Evolutionary conservation across 1,140 invertebrate species (phyloP).

Genomic region (Ctenoplectra terminalis): DNA sequence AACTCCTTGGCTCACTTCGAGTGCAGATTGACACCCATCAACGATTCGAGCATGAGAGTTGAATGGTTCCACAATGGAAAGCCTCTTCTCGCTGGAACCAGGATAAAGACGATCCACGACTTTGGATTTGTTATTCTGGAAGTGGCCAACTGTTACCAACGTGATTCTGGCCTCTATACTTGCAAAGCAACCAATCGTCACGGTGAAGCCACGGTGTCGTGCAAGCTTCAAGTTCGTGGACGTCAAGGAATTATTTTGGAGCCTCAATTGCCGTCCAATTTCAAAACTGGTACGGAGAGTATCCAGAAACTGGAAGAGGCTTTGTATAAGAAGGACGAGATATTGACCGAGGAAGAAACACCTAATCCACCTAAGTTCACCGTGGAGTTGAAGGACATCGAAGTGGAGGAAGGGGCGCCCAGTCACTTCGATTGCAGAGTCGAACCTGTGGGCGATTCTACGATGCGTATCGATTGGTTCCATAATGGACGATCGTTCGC

Average conservation of each 20-base stretch:
- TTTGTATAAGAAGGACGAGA: conserved; percentile 93
- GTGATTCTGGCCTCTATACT: conserved; percentile 94
- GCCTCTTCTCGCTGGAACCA: conserved; percentile 92
- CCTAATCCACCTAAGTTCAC: conserved; percentile 93
- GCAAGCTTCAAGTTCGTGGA: conserved; percentile 92
- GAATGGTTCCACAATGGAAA: conserved; percentile 99
- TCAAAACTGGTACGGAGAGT: conserved; percentile 93
- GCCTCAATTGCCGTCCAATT: conserved; percentile 94
- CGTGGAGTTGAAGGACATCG: conserved; percentile 92
- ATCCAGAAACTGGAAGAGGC: conserved; percentile 95
- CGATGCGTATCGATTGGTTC: conserved; percentile 97
- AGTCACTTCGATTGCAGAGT: conserved; percentile 96
- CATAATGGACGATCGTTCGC: conserved; percentile 94
- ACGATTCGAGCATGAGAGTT: conserved; percentile 95
- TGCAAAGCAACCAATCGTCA: conserved; percentile 96
- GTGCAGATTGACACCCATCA: conserved; percentile 93
- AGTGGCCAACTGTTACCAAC: conserved; percentile 93
- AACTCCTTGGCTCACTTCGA: conserved; percentile 97
- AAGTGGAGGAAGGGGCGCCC: conserved; percentile 92
- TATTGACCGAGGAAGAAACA: conserved; percentile 90
- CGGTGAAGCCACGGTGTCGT: conserved; percentile 94
- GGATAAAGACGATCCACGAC: conserved; percentile 96
- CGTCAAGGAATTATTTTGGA: conserved; percentile 94
- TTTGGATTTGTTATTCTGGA: conserved; percentile 97
- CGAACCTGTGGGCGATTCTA: conserved; percentile 92